These are phyloP conservation scores for Saturnia pavonia DNA, from an alignment of 2,888 invertebrate genomes.

Conservation along the genomic window DNA sequence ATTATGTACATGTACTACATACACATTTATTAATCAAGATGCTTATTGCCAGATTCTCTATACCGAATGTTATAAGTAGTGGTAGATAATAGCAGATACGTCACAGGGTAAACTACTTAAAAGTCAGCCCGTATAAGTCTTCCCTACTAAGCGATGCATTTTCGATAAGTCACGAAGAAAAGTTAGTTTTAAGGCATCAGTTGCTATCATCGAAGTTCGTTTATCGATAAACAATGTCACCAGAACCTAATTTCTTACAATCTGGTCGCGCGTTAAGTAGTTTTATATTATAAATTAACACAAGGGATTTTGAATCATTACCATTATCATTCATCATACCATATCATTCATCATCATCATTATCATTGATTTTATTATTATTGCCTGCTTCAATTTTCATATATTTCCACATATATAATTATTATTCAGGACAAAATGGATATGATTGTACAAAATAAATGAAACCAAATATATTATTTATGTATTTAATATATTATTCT, in stretches of 20 bases:
- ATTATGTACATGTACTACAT: no score
- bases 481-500: neutral
- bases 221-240: slow-evolving; percentile 14
- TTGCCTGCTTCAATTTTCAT: no score
- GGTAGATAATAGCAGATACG: slow-evolving; percentile 53
- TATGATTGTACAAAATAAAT: neutral
- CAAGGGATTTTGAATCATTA: no score
- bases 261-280: neutral
- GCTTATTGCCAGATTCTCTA: slow-evolving; percentile 27
- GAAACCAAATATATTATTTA: neutral
- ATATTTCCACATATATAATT: no score
- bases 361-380: no score
- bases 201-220: slow-evolving; percentile 20
- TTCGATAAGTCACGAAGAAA: slow-evolving; percentile 61
- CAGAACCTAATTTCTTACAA: neutral
- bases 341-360: no score
- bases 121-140: slow-evolving; percentile 65
- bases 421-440: neutral
- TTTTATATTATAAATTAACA: neutral
- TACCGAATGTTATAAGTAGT: slow-evolving; percentile 13
- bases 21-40: slow-evolving; percentile 18
- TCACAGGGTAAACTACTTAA: slow-evolving; percentile 63
- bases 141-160: slow-evolving; percentile 65
- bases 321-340: no score
- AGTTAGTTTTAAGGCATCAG: slow-evolving; percentile 40